Base-by-base conservation (phyloP, 2,113 vertebrate species). In the Hylia prasina region DNA sequence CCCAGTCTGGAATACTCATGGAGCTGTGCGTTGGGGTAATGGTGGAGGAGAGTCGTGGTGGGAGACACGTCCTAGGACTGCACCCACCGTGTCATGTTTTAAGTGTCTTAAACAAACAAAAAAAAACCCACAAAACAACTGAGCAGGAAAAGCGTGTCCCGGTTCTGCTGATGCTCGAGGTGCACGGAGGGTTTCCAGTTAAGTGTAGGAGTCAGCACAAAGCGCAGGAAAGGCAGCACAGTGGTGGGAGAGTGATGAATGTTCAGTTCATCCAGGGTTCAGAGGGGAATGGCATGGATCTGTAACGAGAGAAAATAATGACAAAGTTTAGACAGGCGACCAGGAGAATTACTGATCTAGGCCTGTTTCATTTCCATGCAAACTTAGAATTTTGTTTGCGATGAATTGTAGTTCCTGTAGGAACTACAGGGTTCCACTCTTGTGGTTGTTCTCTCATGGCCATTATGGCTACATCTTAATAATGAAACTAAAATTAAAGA, bases 281-380 rank as follows among this genome's bases (percentile, higher is more conserved):
- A 1, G 2, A 31, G 40, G 4, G 27, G 53, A 18, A 9, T 10
- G 20, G 28, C 7, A 1, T 11, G 42, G 40, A 6, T 51, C 15
- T 48, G 18, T 31, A 28, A 28, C 4, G 23, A 39, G 24, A 11
- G 9, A 64, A 83, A 76, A 76, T 39, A 54, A 28, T 5, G 57
- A 2, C 44, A 2, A 7, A 50, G 19, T 30, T 61, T 42, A 30
- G n/a, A 9, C 25, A 39, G 58, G 3, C 17, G 20, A 1, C 31
- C 15, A 21, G 69, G 22, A 30, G 28, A 13, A 19, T 48, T 18
- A 37, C 31, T 35, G 17, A 6, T 45, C 6, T 22, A 13, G 57
- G n/a, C 19, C 24, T 60, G 22, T 24, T 77, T 76, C 9, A 4
- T 64, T 68, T 57, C 10, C 16, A 7, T 63, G 30, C 44, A 25